Conservation (phyloP, 2,888 invertebrate genomes). For the Rhagonycha fulva region DNA sequence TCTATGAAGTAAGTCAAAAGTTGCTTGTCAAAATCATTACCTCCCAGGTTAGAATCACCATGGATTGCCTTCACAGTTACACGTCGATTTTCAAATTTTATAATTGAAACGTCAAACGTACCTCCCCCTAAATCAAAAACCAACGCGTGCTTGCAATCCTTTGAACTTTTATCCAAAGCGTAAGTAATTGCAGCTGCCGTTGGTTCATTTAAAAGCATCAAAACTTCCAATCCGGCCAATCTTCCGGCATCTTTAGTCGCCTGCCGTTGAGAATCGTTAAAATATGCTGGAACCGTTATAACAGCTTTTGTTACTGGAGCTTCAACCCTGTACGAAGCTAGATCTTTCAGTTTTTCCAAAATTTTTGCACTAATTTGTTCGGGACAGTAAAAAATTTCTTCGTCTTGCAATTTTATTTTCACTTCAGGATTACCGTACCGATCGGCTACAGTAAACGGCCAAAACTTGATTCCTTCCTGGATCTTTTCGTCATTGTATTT, state of each 20-base stretch:
- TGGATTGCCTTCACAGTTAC: constrained; percentile 91
- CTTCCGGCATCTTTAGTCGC: constrained; percentile 98
- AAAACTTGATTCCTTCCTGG: constrained; percentile 93
- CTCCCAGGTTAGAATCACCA: constrained; percentile 97
- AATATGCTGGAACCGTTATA: constrained; percentile 96
- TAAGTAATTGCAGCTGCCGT: constrained; percentile 97
- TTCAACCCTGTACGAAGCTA: constrained; percentile 93
- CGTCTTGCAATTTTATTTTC: constrained; percentile 80
- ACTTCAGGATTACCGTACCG: constrained; percentile 88
- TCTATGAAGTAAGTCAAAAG: background rate
- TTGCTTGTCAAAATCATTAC: constrained; percentile 96
- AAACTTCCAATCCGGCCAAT: constrained; percentile 89
- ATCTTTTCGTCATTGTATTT: constrained; percentile 91
- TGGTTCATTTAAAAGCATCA: constrained; percentile 97
- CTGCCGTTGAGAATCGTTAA: constrained; percentile 99
- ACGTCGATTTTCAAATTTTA: constrained; percentile 98
- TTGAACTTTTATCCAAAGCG: constrained; percentile 94
- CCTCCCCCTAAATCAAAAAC: constrained; percentile 99
- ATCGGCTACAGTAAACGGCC: constrained; percentile 89
- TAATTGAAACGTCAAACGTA: constrained; percentile 96
- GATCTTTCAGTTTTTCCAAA: constrained; percentile 95
- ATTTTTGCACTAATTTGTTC: constrained; percentile 99
- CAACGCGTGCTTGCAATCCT: constrained; percentile 94
- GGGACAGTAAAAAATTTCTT: constrained; percentile 90
- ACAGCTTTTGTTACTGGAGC: constrained; percentile 84